Evolutionary conservation across 2,888 invertebrate genomes (phyloP), one percentile per base, ranked within the genome.

Genomic region (Sphinx pinastri): DNA sequence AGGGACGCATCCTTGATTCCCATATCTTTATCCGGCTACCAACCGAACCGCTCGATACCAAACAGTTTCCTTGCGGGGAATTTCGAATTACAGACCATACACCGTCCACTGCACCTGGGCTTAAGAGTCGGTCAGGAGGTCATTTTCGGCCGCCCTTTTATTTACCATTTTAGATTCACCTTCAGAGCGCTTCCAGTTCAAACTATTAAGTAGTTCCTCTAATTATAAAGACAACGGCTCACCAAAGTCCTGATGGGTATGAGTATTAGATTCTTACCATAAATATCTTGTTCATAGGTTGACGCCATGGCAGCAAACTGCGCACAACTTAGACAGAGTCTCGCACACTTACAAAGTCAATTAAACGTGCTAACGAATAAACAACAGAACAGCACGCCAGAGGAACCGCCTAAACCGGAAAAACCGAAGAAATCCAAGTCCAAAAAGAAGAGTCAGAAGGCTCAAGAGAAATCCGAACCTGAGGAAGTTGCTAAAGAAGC

Each of bases 261-360:
- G 38, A 8, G 0, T 38, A 8, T 38, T 38, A 31, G 51, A 68
- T 2, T 67, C 51, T 51, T 60, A 19, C 31, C 47, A 49, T 13
- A 2, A 14, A 47, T 55, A 11, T 58, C n/a, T 13, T 51, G 16
- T 59, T 76, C 73, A 8, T 76, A 95, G 94, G 94, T 95, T 70
- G 95, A 95, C 73, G 90, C 94, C 7, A 95, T 95, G 95, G 93
- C 95, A 0, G 94, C 94, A 0, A 95, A 95, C 78, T 95, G 95
- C 77, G 95, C 94, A 0, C 95, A 95, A 73, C 84, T 95, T 0
- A 94, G 95, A 70, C 94, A 95, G 79, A 95, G 95, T 31, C 84
- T 95, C n/a, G 94, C 95, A 1, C 94, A 95, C 73, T 83, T 95
- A 12, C 95, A 95, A 75, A 94, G 87, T 60, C 95, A 95, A 81